Evolutionary conservation across 1,140 invertebrate species (phyloP).

Genomic region (Cephus cinctus): DNA sequence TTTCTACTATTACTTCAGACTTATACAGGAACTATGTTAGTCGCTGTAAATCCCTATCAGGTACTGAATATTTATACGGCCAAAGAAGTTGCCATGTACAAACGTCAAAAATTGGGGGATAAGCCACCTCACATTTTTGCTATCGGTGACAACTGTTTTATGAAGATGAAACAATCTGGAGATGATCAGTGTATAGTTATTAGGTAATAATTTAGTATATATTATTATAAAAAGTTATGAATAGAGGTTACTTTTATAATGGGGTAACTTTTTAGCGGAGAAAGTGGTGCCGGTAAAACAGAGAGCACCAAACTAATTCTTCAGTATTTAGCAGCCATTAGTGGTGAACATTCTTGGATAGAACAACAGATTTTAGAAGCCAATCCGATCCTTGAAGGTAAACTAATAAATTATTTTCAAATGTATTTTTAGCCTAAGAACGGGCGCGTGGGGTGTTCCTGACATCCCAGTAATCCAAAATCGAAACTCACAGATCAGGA

Average conservation of each 20-base stretch:
- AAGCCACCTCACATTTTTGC: slow-evolving; percentile 92
- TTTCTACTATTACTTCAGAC: slow-evolving; percentile 63
- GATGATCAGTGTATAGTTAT: slow-evolving; percentile 91
- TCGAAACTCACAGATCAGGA: too few relatives aligned
- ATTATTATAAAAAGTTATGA: too few relatives aligned
- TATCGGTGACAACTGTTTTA: slow-evolving; percentile 86
- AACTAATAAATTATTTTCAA: not conserved
- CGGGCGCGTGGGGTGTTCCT: too few relatives aligned
- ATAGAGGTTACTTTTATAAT: not conserved
- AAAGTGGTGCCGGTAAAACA: slow-evolving; percentile 91
- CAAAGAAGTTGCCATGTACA: slow-evolving; percentile 81
- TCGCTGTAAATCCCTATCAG: slow-evolving; percentile 93
- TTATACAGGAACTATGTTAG: slow-evolving; percentile 89
- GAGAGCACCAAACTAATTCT: slow-evolving; percentile 91
- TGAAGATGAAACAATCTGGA: slow-evolving; percentile 71
- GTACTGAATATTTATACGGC: slow-evolving; percentile 88
- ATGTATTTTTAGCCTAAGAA: too few relatives aligned
- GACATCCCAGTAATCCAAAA: too few relatives aligned
- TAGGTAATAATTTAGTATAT: slow-evolving; percentile 63
- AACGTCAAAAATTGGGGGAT: slow-evolving; percentile 79
- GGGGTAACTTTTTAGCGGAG: slow-evolving; percentile 64
- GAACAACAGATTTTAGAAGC: slow-evolving; percentile 93
- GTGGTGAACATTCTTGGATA: slow-evolving; percentile 92
- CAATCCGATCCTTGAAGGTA: slow-evolving; percentile 88
- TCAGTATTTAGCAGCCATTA: slow-evolving; percentile 88